Conservation (phyloP, 2,797 vertebrate species). For the Rallus crepitans region DNA sequence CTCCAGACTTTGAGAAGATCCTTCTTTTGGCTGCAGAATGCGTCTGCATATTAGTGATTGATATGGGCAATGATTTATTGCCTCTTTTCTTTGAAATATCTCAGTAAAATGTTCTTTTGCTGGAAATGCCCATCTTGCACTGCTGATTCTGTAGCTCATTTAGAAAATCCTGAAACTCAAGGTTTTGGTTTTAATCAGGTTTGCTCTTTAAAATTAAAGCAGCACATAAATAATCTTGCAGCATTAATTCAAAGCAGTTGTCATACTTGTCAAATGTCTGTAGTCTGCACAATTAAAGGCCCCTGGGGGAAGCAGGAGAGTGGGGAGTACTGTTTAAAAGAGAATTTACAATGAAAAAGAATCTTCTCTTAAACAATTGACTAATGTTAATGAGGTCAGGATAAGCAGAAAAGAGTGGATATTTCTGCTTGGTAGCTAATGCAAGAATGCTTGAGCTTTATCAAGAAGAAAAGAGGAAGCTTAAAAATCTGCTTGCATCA, state of each 20-base stretch:
- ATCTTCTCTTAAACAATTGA: slow-evolving; percentile 42
- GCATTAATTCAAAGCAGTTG: slow-evolving; percentile 35
- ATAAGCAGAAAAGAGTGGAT: not conserved
- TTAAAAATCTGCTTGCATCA: not conserved
- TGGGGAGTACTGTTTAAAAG: not conserved
- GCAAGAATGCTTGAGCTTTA: not conserved
- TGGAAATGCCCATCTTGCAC: not conserved
- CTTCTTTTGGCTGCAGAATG: not conserved
- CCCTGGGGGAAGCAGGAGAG: not conserved
- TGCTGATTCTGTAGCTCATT: not conserved
- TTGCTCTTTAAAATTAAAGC: slow-evolving; percentile 46
- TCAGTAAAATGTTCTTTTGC: not conserved
- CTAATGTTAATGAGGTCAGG: slow-evolving; percentile 43
- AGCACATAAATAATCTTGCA: slow-evolving; percentile 29
- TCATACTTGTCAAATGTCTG: slow-evolving; percentile 33
- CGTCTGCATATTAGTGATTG: not conserved
- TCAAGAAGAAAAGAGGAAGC: not conserved
- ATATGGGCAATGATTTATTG: not conserved
- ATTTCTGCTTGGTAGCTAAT: not conserved
- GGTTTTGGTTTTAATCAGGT: slow-evolving; percentile 27
- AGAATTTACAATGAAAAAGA: slow-evolving; percentile 58
- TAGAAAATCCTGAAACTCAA: not conserved
- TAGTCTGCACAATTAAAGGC: slow-evolving; percentile 36
- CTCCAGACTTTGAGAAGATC: not conserved
- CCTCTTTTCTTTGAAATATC: not conserved